phyloP scores from a whole-genome alignment of 2,113 vertebrate genomes.

The Odobenus rosmarus region DNA sequence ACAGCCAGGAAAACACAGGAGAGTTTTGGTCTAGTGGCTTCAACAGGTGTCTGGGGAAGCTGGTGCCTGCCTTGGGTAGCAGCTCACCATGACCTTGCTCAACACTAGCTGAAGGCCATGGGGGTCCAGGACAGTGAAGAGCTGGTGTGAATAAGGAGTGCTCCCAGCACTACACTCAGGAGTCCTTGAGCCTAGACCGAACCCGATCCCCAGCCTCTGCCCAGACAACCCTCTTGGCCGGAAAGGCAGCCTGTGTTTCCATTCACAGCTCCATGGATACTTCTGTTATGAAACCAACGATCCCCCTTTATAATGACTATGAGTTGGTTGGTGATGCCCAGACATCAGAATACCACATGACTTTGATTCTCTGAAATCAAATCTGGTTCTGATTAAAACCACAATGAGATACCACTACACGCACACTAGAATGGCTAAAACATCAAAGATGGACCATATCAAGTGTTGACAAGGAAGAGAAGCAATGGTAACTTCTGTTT shows the following conservation, averaged over 20 bases:
- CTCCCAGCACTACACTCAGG: neutral
- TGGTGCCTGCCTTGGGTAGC: neutral
- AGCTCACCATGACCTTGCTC: neutral
- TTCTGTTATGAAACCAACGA: neutral
- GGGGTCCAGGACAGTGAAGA: neutral
- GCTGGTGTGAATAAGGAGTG: neutral
- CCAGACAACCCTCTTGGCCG: neutral
- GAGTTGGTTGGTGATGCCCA: neutral
- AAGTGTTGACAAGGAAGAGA: neutral
- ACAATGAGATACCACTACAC: neutral
- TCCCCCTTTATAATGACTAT: neutral
- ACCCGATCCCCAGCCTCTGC: neutral
- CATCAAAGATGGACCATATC: neutral
- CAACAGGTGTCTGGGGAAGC: neutral
- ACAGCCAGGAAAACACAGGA: neutral
- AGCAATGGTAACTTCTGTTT: neutral
- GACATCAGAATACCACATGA: too few relatives aligned
- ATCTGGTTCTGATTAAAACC: neutral
- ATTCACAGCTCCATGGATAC: neutral
- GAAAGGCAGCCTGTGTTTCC: neutral
- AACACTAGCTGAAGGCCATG: accelerated
- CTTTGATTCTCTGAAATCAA: neutral
- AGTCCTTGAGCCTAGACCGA: neutral
- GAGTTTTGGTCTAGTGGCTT: neutral
- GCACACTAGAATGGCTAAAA: neutral